Conservation (phyloP, 92 coral and sea anemone species). For the Epizoanthus illoricatus region DNA sequence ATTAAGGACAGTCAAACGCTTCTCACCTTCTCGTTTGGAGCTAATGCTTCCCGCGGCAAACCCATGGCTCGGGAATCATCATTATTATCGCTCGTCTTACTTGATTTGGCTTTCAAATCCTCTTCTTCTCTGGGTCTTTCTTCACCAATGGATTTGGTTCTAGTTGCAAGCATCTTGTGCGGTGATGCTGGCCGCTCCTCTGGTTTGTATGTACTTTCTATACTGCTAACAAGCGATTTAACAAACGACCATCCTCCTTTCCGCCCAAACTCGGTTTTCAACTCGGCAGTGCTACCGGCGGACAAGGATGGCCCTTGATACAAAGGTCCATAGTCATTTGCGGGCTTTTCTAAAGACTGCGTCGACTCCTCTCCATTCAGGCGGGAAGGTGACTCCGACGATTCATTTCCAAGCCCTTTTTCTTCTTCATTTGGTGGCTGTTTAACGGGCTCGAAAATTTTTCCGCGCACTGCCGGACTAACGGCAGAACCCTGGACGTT, state of each 20-base stretch:
- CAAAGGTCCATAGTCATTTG: slow-evolving; percentile 16
- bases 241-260: slow-evolving; percentile 30
- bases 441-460: slow-evolving; percentile 39
- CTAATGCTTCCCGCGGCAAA: neutral
- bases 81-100: neutral
- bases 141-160: neutral
- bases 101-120: neutral
- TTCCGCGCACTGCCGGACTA: slow-evolving; percentile 51
- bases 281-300: neutral
- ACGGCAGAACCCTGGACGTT: slow-evolving; percentile 49
- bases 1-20: neutral
- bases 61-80: neutral
- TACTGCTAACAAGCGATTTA: slow-evolving; percentile 36
- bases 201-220: slow-evolving; percentile 29
- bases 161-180: neutral
- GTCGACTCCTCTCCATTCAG: neutral
- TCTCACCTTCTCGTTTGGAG: neutral
- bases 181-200: slow-evolving; percentile 11
- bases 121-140: neutral
- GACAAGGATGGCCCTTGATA: slow-evolving; percentile 31
- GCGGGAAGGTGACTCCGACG: neutral
- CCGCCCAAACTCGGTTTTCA: neutral
- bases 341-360: neutral
- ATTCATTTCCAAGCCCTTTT: neutral
- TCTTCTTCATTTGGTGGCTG: neutral